Base-by-base conservation (phyloP, 2,797 vertebrate genomes). In the Urophycis tenuis region DNA sequence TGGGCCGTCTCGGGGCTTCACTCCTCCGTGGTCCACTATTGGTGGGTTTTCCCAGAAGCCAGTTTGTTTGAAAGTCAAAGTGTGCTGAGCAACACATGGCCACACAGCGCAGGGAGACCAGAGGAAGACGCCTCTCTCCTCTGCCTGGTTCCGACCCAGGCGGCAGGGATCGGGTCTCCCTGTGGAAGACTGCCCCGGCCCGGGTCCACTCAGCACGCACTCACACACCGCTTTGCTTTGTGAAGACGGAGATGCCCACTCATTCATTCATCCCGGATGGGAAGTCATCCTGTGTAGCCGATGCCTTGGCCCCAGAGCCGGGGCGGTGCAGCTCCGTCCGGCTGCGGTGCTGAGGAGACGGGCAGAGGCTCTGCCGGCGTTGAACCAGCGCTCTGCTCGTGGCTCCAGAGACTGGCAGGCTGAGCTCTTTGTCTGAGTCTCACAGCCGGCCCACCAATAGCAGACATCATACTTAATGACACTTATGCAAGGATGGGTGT, bases 401-500 rank as follows among this genome's bases (percentile, higher is more conserved):
- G n/a, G 9, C 25, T 3, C 74, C 76, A 85, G 77, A 76, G 78
- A 72, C 8, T 71, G 25, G 84, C 80, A 83, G 87, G 91, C 90
- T 90, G 89, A 90, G 85, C 82, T 75, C 83, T 60, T 70, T 0
- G 78, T 85, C 80, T 85, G 84, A 22, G 79, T 76, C 80, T 81
- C 17, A 3, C 8, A 75, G 73, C 75, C 77, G 11, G 10, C n/a
- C 71, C 45, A 79, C 89, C 89, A 88, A 87, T 87, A 78, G 86
- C 80, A 81, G 78, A 79, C 82, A 82, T 80, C 35, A 67, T 77
- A 81, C 74, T 73, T 89, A 88, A 91, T 90, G 85, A 88, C 85
- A 88, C 84, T 87, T 82, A 76, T 78, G 81, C 81, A 83, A 79
- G 77, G 81, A 39, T 39, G 73, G 39, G 36, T 6, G 22, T 33